Evolutionary conservation across 2,113 vertebrate species (phyloP).

Genomic region (Oenanthe melanoleuca): DNA sequence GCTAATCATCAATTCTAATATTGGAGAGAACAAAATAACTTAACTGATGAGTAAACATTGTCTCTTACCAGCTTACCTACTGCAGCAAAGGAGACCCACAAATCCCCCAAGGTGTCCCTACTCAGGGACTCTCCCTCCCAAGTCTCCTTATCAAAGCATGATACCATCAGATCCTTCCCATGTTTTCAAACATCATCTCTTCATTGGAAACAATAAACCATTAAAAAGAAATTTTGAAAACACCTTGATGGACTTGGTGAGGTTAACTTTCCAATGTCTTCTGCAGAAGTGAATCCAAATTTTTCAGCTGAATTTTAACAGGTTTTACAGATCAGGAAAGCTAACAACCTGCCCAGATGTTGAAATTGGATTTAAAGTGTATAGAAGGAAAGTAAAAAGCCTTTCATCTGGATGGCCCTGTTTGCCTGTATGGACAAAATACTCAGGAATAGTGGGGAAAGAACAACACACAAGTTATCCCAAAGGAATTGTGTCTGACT

Average conservation of each 20-base stretch:
- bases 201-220: background rate
- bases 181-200: background rate
- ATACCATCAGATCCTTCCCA: background rate
- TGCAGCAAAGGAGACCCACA: background rate
- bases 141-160: background rate
- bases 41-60: background rate
- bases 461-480: background rate
- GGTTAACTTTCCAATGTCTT: background rate
- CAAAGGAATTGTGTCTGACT: background rate
- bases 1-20: background rate
- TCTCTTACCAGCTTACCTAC: background rate
- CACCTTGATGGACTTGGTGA: background rate
- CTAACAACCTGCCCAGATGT: background rate
- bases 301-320: background rate
- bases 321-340: background rate
- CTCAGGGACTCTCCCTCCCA: background rate
- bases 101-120: background rate
- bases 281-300: background rate
- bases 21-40: background rate
- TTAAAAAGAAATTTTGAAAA: background rate
- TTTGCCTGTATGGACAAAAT: background rate
- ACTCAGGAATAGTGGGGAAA: background rate
- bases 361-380: background rate
- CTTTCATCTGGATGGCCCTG: background rate
- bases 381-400: background rate